Evolutionary conservation across 2,797 vertebrate genomes (phyloP), one percentile per base, ranked within the genome.

Genomic region (Manis pentadactyla): DNA sequence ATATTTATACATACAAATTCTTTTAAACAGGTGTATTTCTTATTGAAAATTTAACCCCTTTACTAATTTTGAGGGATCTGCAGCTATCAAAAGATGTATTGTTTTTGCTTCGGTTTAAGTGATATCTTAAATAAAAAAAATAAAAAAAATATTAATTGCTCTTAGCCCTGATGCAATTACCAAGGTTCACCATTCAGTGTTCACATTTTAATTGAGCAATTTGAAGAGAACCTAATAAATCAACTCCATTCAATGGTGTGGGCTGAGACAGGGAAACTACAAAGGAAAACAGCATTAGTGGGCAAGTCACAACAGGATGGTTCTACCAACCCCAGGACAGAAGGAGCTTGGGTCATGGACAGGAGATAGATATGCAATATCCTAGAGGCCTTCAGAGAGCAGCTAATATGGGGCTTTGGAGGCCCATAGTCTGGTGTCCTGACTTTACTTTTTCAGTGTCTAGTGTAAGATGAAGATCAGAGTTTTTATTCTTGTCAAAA

Each of bases 91-190:
- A 71, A 78, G 9, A 2, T 63, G 18, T 63, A 23, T 69, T 46
- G 17, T 63, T 78, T 79, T 78, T 84, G 42, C 29, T 89, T 57
- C 53, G 19, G 49, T 78, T 64, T 68, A 75, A 68, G 29, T n/a
- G 8, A 39, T 57, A 39, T 75, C 37, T n/a, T 17, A 77, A 64
- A 37, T 63, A 34, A 73, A 21, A 42, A 17, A 64, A 39, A 1
- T 73, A 19, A 91, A 79, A 57, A 73, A 71, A n/a, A 23, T 42
- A 46, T 11, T 11, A 49, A 71, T 31, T 57, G 18, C 7, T 57
- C 29, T 81, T 91, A 64, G 4, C 8, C 57, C 14, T 12, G 12
- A 23, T 8, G 27, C 17, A 71, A 78, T 46, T 53, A 34, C 3
- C 9, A 23, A 31, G 21, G 68, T 71, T 53, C 69, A n/a, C 84